These are phyloP conservation scores for Beris morrisii DNA, from an alignment of 2,888 invertebrate genomes.

Conservation along the genomic window DNA sequence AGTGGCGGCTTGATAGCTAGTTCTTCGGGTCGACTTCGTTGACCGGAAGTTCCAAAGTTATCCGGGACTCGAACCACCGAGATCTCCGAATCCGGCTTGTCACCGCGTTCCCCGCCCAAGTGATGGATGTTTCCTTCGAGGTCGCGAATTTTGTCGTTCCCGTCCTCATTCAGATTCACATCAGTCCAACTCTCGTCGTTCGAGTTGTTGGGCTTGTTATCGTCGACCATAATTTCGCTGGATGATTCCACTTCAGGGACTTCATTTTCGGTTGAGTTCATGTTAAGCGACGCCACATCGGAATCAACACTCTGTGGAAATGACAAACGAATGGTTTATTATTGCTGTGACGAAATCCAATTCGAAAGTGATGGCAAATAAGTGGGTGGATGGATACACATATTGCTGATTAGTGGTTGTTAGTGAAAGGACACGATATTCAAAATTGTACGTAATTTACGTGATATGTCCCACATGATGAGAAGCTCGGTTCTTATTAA, in stretches of 20 bases:
- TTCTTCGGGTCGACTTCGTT: constrained; percentile 68
- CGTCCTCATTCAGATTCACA: constrained; percentile 87
- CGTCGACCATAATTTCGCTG: constrained; percentile 69
- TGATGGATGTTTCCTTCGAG: constrained; percentile 67
- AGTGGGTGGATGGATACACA: background rate
- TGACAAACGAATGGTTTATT: constrained; percentile 42
- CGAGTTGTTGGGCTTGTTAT: constrained; percentile 69
- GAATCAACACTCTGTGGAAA: constrained; percentile 79
- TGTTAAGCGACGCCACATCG: constrained; percentile 72
- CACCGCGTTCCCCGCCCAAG: constrained; percentile 60
- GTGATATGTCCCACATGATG: no score
- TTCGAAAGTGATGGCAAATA: background rate
- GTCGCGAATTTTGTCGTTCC: constrained; percentile 57
- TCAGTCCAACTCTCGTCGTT: constrained; percentile 92
- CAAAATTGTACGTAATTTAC: no score
- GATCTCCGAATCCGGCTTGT: constrained; percentile 71
- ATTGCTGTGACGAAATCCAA: no score
- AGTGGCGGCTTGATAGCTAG: constrained; percentile 69
- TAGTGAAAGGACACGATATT: background rate
- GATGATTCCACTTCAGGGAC: constrained; percentile 70
- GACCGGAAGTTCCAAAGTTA: constrained; percentile 54
- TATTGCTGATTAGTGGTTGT: background rate
- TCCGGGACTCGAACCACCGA: constrained; percentile 71
- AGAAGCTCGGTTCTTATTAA: no score
- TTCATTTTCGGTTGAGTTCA: constrained; percentile 73